Evolutionary conservation across 2,113 vertebrate genomes (phyloP), one percentile per base, ranked within the genome.

Genomic region (Felis chaus): DNA sequence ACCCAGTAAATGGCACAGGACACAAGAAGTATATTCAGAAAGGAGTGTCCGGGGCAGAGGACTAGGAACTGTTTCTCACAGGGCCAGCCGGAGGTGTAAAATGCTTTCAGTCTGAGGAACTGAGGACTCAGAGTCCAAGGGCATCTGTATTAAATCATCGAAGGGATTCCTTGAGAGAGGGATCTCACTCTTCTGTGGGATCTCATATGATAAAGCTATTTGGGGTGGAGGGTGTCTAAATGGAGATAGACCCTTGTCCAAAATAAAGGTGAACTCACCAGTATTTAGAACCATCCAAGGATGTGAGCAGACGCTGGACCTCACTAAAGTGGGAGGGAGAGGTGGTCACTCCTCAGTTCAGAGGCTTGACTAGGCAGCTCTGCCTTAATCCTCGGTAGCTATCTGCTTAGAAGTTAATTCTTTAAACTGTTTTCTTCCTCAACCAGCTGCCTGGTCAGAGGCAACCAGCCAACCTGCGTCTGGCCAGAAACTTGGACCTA

Each of bases 371-470:
- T 83, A 4, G 3, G 10, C 33, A 21, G 16, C 50, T 23, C 19
- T 36, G n/a, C n/a, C 45, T 41, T 57, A 85, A 85, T 4, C 55
- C 61, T 80, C 73, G 3, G 0, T 73, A 36, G 3, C 25, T 76
- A 7, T 39, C 25, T 36, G 23, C 41, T 53, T 41, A 33, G 39
- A 12, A 36, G 18, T 23, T 74, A 11, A 39, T 33, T 85, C 33
- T 93, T 92, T 63, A 10, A 27, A 53, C 55, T 55, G 11, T 71
- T 78, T 93, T 55, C 69, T 53, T 73, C 79, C 45, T 87, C 90
- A 16, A 63, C 50, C 39, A 57, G 29, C 36, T 14, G 0, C 33
- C 41, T 41, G 41, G 41, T 41, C 41, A 41, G 41, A 41, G 41
- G 41, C 41, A 41, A 41, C 41, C 41, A 79, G 29, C 45, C 53